Percentiles rank a stretch among this genome's conserved stretches.
phyloP scores from a whole-genome alignment of 2,113 vertebrate species.

The Xyrauchen texanus region DNA sequence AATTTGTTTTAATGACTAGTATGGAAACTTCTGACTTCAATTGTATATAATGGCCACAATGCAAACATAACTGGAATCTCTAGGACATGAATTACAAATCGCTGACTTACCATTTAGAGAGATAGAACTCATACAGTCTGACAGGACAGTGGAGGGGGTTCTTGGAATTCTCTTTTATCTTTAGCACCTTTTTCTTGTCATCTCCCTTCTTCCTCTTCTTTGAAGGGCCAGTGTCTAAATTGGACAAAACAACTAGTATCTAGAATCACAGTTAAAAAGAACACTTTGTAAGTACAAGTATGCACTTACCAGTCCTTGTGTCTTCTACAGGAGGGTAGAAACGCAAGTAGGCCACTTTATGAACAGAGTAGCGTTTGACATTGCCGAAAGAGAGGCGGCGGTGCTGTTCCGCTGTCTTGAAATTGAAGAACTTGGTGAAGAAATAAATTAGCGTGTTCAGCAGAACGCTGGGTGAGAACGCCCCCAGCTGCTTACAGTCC shows the following conservation, averaged over 20 bases:
- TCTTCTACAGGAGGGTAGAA: slow-evolving; percentile 87
- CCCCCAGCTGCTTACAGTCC: slow-evolving; percentile 96
- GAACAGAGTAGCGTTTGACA: slow-evolving; percentile 89
- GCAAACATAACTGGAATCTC: too few species aligned
- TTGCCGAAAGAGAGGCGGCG: slow-evolving; percentile 92
- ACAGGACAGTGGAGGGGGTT: slow-evolving; percentile 95
- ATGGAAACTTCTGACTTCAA: too few species aligned
- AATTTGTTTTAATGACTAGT: too few species aligned
- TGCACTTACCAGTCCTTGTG: slow-evolving; percentile 61
- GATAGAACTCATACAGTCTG: slow-evolving; percentile 95
- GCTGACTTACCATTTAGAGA: slow-evolving; percentile 86
- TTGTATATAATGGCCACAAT: too few species aligned
- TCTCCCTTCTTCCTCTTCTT: slow-evolving; percentile 83
- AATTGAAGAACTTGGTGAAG: slow-evolving; percentile 95
- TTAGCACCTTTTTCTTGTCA: slow-evolving; percentile 80
- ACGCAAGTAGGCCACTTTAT: slow-evolving; percentile 84
- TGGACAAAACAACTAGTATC: slow-evolving; percentile 41
- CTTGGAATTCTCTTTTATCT: slow-evolving; percentile 92
- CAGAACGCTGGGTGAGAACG: slow-evolving; percentile 95
- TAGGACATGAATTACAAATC: too few species aligned
- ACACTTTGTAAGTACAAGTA: neutral
- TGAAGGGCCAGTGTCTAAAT: slow-evolving; percentile 76
- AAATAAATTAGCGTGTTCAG: slow-evolving; percentile 97
- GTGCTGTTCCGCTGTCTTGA: slow-evolving; percentile 89
- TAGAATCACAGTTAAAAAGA: neutral